These are phyloP conservation scores for Arctopsyche grandis DNA, from an alignment of 1,140 invertebrate genomes.

Conservation along the genomic window DNA sequence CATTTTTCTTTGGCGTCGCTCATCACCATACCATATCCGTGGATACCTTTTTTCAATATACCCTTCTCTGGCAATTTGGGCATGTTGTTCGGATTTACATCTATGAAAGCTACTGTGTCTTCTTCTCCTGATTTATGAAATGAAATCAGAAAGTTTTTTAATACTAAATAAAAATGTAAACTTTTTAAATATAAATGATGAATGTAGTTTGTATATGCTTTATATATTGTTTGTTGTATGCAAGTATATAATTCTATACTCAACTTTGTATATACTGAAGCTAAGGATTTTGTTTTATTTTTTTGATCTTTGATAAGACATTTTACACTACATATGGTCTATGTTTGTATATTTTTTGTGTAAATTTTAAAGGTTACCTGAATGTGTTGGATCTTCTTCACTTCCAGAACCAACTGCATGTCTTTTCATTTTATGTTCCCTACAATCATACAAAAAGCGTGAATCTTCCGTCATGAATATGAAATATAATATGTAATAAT, in stretches of 20 bases:
- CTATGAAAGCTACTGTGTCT: constrained; percentile 84
- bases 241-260: too few relatives aligned
- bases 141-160: constrained; percentile 15
- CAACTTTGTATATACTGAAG: too few relatives aligned
- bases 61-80: constrained; percentile 86
- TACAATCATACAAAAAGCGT: constrained; percentile 62
- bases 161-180: too few relatives aligned
- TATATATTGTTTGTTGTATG: too few relatives aligned
- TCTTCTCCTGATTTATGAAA: constrained; percentile 72
- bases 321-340: too few relatives aligned
- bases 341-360: too few relatives aligned
- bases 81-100: constrained; percentile 79
- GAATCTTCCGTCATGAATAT: too few relatives aligned
- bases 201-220: not conserved
- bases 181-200: too few relatives aligned
- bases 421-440: constrained; percentile 81
- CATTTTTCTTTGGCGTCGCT: constrained; percentile 74
- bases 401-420: constrained; percentile 74
- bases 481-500: too few relatives aligned
- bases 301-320: too few relatives aligned
- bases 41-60: constrained; percentile 83
- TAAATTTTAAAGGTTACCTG: constrained; percentile 64
- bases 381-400: constrained; percentile 77
- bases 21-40: constrained; percentile 77
- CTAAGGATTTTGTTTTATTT: too few relatives aligned